Conservation (phyloP, 2,888 invertebrate species). For the Camptogramma bilineatum region DNA sequence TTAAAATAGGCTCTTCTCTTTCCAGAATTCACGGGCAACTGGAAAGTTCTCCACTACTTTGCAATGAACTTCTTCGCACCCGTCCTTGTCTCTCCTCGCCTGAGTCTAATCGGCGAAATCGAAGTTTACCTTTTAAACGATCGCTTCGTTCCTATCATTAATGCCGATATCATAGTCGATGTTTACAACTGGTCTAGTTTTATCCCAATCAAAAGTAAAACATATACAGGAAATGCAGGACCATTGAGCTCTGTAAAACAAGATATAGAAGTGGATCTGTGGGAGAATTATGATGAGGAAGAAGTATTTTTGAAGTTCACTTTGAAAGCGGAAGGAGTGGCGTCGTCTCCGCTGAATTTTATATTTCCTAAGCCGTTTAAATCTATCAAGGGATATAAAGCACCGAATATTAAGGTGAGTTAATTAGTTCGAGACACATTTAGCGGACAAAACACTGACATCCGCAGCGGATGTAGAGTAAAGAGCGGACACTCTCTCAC, state of each 20-base stretch:
- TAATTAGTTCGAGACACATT: background rate
- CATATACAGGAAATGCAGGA: slow-evolving; percentile 55
- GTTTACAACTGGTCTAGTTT: slow-evolving; percentile 86
- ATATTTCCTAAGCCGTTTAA: slow-evolving; percentile 87
- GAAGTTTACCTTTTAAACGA: slow-evolving; percentile 89
- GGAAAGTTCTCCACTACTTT: slow-evolving; percentile 97
- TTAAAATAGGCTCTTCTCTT: slow-evolving; percentile 24
- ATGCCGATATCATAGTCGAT: slow-evolving; percentile 83
- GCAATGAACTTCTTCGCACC: slow-evolving; percentile 94
- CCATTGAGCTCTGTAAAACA: slow-evolving; percentile 63
- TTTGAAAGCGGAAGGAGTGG: slow-evolving; percentile 74
- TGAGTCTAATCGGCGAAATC: slow-evolving; percentile 78
- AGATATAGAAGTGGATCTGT: slow-evolving; percentile 55
- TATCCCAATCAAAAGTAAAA: slow-evolving; percentile 62
- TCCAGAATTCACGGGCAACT: slow-evolving; percentile 89
- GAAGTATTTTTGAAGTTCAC: slow-evolving; percentile 77
- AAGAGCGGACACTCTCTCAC: too few relatives aligned
- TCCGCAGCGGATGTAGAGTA: too few relatives aligned
- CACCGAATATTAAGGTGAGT: slow-evolving; percentile 85
- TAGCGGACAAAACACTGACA: background rate
- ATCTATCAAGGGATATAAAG: slow-evolving; percentile 75
- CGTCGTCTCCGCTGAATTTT: slow-evolving; percentile 87
- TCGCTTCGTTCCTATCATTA: slow-evolving; percentile 69
- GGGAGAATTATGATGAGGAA: slow-evolving; percentile 55
- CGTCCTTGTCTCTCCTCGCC: slow-evolving; percentile 87